These are phyloP conservation scores for Sesia apiformis DNA, from an alignment of 2,888 invertebrate species.

Conservation along the genomic window DNA sequence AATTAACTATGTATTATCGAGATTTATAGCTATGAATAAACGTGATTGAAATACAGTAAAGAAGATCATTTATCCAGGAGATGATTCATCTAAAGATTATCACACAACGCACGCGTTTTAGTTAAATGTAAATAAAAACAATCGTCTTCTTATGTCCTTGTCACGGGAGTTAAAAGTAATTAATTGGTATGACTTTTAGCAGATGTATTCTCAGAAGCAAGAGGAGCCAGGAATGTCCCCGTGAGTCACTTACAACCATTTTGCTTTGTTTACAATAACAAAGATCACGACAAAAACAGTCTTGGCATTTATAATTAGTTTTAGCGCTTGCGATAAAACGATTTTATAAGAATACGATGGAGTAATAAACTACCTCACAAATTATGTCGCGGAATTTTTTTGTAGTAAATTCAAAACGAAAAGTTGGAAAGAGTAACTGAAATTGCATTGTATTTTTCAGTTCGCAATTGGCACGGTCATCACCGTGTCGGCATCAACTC, in stretches of 20 bases:
- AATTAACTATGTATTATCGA: too few relatives aligned
- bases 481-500: slow-evolving; percentile 33
- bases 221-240: not conserved
- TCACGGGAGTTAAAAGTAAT: slow-evolving; percentile 12
- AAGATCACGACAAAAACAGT: slow-evolving; percentile 30
- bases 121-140: not conserved
- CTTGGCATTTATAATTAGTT: slow-evolving; percentile 7
- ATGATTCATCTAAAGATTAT: not conserved
- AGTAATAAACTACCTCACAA: not conserved
- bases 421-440: not conserved
- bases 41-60: not conserved
- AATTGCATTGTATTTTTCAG: not conserved
- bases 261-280: slow-evolving; percentile 53
- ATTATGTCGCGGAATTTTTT: not conserved
- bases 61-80: not conserved
- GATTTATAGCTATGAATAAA: too few relatives aligned
- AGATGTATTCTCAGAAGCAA: slow-evolving; percentile 13
- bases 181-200: slow-evolving; percentile 27
- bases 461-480: slow-evolving; percentile 28
- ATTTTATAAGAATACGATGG: not conserved
- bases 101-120: not conserved
- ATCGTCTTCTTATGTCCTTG: slow-evolving; percentile 13
- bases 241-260: slow-evolving; percentile 1
- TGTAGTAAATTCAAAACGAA: not conserved
- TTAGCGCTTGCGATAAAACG: not conserved